Evolutionary conservation across 2,888 invertebrate genomes (phyloP).

Genomic region (Slavum lentiscoides): DNA sequence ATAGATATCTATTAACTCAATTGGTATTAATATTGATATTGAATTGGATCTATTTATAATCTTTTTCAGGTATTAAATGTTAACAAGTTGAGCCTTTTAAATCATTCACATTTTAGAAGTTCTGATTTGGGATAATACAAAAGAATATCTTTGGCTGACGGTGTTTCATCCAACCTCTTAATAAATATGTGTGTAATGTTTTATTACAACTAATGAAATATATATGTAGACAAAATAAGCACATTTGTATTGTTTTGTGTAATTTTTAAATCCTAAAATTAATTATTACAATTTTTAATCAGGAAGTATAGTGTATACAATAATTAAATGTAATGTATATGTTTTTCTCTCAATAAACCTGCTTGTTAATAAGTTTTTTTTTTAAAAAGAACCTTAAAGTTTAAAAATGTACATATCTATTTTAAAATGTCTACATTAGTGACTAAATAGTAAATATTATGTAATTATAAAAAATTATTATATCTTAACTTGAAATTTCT

Average conservation of each 20-base stretch:
- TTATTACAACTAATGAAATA: neutral
- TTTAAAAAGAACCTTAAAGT: neutral
- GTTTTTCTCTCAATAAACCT: neutral
- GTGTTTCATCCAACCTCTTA: neutral
- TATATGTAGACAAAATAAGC: neutral
- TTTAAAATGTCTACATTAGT: neutral
- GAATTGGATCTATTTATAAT: neutral
- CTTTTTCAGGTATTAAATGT: conserved; percentile 49
- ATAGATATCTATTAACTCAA: neutral
- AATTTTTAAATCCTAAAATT: neutral
- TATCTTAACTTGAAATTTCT: neutral
- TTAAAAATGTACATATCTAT: neutral
- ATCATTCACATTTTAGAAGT: conserved; percentile 51
- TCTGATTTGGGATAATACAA: conserved; percentile 20
- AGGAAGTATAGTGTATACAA: neutral
- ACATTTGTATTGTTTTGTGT: neutral
- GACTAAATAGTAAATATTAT: neutral
- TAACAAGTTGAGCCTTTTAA: conserved; percentile 43
- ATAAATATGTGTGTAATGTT: neutral
- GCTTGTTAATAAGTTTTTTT: neutral
- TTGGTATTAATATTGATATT: neutral
- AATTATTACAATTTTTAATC: neutral
- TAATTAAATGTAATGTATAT: neutral
- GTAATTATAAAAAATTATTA: neutral
- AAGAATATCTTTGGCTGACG: neutral